Evolutionary conservation across 2,797 vertebrate species (phyloP).

Genomic region (Megaceryle alcyon): DNA sequence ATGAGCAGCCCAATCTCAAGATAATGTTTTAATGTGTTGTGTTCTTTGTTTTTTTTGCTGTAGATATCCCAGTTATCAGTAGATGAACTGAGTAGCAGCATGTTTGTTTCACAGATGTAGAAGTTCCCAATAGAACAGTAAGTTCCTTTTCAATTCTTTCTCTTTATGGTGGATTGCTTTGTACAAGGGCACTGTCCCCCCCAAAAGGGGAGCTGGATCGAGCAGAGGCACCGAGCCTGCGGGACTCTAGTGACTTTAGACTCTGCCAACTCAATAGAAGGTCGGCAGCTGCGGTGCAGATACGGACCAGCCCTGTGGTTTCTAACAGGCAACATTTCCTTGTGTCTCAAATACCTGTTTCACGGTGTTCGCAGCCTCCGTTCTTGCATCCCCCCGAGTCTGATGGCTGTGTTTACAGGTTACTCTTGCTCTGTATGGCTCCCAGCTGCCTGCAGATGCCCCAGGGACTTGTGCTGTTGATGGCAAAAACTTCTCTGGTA

Average conservation of each 20-base stretch:
- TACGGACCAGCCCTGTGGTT: accelerated
- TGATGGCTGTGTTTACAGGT: background rate
- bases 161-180: conserved; percentile 19
- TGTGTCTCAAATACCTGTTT: background rate
- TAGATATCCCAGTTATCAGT: conserved; percentile 85
- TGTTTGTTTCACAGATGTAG: conserved; percentile 87
- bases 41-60: conserved; percentile 74
- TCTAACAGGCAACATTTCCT: background rate
- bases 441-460: conserved; percentile 18
- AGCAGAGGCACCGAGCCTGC: background rate
- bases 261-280: background rate
- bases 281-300: background rate
- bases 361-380: accelerated
- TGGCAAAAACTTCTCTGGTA: background rate
- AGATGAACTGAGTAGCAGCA: conserved; percentile 86
- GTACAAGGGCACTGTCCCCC: background rate
- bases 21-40: conserved; percentile 77
- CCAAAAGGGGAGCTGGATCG: background rate
- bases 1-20: conserved; percentile 18
- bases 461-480: background rate
- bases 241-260: background rate
- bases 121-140: conserved; percentile 80
- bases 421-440: background rate
- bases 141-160: conserved; percentile 75
- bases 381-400: background rate